Evolutionary conservation across 2,888 invertebrate species (phyloP), one percentile per base, ranked within the genome.

Genomic region (Diadegma fenestrale): DNA sequence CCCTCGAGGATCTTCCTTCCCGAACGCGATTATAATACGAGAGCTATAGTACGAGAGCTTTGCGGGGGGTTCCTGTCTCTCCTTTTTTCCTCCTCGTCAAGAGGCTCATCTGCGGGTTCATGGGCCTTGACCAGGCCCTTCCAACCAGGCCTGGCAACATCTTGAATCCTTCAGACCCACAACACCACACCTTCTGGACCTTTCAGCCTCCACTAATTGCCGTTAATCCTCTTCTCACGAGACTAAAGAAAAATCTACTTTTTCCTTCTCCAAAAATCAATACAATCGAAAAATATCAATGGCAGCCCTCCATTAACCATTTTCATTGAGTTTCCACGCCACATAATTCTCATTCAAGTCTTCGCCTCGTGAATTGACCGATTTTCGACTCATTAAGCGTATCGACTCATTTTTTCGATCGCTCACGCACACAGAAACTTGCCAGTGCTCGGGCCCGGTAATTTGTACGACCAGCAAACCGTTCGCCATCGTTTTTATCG

Each of bases 171-270:
- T 43, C 0, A 75, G 43, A 75, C 33, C n/a, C n/a, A 82, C 51
- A 10, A 48, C 80, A 76, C 87, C 89, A 89, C 90, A 89, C 89
- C 90, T 87, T 81, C 88, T 54, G 85, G 5, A 71, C 82, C 80
- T 85, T 68, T 79, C 43, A 77, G 72, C 64, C 85, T 80, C 87
- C 87, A 87, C 90, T 90, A 89, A 90, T 90, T 90, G 89, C 87
- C 86, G 87, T 85, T 90, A 89, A 90, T 90, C 86, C 89, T 80
- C 37, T 22, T 8, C 12, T n/a, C 6, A 79, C 79, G 78, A 58
- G 79, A 63, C 51, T 33, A 78, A 81, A 72, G 45, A 68, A 37
- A 68, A 58, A 58, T 26, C 5, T 58, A 12, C 22, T 22, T 54
- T 54, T 14, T 0, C 37, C 10, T 37, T 37, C 5, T 26, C 0